Evolutionary conservation across 2,888 invertebrate genomes (phyloP).

Genomic region (Temnothorax rugatulus): DNA sequence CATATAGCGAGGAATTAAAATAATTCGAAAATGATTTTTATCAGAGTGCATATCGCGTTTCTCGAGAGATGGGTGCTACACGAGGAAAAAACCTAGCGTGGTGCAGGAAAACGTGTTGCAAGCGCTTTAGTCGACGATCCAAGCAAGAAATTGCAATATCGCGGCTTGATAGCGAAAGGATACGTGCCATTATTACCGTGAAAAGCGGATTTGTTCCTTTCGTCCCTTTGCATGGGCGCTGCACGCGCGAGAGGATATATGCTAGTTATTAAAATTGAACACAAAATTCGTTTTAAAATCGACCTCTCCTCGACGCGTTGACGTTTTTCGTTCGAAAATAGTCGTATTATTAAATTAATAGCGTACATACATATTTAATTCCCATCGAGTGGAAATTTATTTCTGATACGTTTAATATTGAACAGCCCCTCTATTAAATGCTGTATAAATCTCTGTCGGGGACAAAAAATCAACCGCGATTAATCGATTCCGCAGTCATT

Average conservation of each 20-base stretch:
- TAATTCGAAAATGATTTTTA: conserved; percentile 42
- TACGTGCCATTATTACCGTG: conserved; percentile 57
- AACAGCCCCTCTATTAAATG: neutral
- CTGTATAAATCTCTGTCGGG: neutral
- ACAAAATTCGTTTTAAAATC: conserved; percentile 31
- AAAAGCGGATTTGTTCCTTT: conserved; percentile 57
- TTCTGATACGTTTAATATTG: conserved; percentile 10
- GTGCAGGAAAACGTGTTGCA: conserved; percentile 46
- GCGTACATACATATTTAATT: neutral
- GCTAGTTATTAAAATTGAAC: conserved; percentile 45
- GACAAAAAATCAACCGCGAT: neutral
- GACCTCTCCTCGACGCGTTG: neutral
- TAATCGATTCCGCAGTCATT: conserved; percentile 11
- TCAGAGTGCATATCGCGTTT: conserved; percentile 23
- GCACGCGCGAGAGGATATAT: conserved; percentile 2
- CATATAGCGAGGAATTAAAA: neutral
- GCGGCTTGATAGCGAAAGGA: conserved; percentile 58
- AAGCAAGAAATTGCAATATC: conserved; percentile 58
- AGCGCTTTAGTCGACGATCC: conserved; percentile 53
- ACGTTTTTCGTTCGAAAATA: conserved; percentile 19
- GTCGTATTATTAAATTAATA: conserved; percentile 13
- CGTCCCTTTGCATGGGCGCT: conserved; percentile 25
- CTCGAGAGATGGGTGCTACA: neutral
- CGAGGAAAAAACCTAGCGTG: conserved; percentile 26
- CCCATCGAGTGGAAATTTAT: neutral